Conservation (phyloP, 1,140 invertebrate genomes). For the Rhopalosiphum padi region DNA sequence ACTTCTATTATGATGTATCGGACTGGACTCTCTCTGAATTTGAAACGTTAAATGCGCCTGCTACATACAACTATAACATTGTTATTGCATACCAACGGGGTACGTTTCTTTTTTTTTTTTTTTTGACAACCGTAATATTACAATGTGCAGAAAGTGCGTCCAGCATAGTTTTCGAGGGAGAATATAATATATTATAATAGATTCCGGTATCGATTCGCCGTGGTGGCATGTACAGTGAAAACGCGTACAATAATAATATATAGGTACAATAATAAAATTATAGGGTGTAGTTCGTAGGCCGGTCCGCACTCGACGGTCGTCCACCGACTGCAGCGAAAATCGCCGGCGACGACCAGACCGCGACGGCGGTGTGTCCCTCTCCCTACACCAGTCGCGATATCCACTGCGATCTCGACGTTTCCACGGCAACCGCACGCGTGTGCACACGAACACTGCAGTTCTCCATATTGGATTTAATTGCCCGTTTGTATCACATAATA, state of each 20-base stretch:
- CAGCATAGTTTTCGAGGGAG: too few relatives aligned
- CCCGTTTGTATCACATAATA: background rate
- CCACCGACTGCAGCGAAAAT: background rate
- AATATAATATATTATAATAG: background rate
- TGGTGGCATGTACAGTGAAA: background rate
- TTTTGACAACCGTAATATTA: background rate
- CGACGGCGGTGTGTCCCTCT: background rate
- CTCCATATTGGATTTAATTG: slow-evolving; percentile 9
- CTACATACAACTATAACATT: background rate
- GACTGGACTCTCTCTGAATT: background rate
- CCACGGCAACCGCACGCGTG: background rate
- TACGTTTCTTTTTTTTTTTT: background rate
- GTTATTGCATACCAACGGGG: too few relatives aligned
- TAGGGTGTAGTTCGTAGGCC: background rate
- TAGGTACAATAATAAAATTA: background rate
- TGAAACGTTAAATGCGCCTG: background rate
- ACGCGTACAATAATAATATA: background rate
- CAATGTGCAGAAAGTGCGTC: background rate
- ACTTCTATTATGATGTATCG: background rate
- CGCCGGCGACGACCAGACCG: background rate
- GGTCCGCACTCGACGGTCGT: background rate
- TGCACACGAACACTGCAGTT: background rate
- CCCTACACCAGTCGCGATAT: background rate
- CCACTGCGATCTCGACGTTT: background rate
- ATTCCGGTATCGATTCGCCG: background rate